These are phyloP conservation scores for Zoanthus sociatus DNA, from an alignment of 92 coral and sea anemone species.

Conservation along the genomic window DNA sequence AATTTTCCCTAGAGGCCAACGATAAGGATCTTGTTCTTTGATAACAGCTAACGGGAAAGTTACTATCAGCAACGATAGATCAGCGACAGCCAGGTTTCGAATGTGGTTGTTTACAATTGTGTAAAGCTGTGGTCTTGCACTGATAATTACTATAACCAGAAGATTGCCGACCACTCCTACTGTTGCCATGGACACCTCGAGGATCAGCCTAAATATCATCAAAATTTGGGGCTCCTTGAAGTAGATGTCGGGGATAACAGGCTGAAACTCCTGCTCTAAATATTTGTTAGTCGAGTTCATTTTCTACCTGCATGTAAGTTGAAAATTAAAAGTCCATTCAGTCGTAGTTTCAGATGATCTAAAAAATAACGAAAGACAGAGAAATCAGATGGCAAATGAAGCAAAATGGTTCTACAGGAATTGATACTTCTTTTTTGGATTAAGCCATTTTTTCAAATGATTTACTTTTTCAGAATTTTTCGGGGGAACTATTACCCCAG, in stretches of 20 bases:
- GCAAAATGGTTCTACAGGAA: no score
- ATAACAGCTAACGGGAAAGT: conserved; percentile 83
- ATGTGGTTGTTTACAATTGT: conserved; percentile 72
- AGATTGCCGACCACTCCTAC: conserved; percentile 80
- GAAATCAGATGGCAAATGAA: no score
- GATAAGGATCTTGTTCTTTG: conserved; percentile 65
- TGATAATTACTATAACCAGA: conserved; percentile 68
- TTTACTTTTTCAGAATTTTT: no score
- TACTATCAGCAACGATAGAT: conserved; percentile 68
- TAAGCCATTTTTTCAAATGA: no score
- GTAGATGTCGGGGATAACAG: not conserved
- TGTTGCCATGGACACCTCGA: conserved; percentile 73
- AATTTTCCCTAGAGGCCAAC: conserved; percentile 83
- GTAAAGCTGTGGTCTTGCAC: conserved; percentile 61
- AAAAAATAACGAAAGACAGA: no score
- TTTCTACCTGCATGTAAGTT: no score
- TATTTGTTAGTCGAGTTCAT: not conserved
- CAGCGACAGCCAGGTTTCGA: conserved; percentile 88
- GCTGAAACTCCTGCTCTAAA: not conserved
- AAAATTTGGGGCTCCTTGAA: conserved; percentile 65
- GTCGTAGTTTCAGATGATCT: no score
- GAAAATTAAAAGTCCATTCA: no score
- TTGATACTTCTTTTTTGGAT: no score
- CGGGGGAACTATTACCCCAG: no score
- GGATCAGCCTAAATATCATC: conserved; percentile 56